phyloP scores from a whole-genome alignment of 2,888 invertebrate genomes.

The Agrypnus murinus region DNA sequence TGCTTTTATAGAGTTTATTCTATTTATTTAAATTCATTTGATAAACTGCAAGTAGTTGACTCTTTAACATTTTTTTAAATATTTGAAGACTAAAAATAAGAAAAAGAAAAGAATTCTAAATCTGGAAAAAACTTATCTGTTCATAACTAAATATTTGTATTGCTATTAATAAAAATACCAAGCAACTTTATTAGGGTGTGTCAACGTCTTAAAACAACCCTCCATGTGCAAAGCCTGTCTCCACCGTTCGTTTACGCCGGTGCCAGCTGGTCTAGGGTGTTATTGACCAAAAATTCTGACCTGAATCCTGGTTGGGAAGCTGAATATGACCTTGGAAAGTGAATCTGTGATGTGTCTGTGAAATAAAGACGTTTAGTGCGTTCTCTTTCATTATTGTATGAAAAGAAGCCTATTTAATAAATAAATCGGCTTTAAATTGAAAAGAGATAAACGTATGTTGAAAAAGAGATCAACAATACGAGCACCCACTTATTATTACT shows the following conservation, averaged over 20 bases:
- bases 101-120: too few relatives aligned
- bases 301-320: slow-evolving; percentile 48
- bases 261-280: slow-evolving; percentile 50
- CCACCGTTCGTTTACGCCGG: slow-evolving; percentile 36
- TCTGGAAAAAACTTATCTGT: too few relatives aligned
- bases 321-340: slow-evolving; percentile 47
- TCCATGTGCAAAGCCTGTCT: neutral
- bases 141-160: too few relatives aligned
- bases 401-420: neutral
- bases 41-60: too few relatives aligned
- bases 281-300: slow-evolving; percentile 49
- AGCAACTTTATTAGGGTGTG: slow-evolving; percentile 8
- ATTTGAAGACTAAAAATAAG: too few relatives aligned
- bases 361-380: slow-evolving; percentile 16
- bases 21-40: too few relatives aligned
- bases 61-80: too few relatives aligned
- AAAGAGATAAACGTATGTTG: neutral
- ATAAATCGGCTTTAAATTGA: neutral
- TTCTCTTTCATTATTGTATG: neutral
- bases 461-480: slow-evolving; percentile 5
- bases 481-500: too few relatives aligned
- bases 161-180: too few relatives aligned
- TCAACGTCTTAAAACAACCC: slow-evolving; percentile 12
- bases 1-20: too few relatives aligned
- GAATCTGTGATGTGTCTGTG: slow-evolving; percentile 33